Conservation (phyloP, 2,797 vertebrate genomes). For the Decapterus maruadsi region DNA sequence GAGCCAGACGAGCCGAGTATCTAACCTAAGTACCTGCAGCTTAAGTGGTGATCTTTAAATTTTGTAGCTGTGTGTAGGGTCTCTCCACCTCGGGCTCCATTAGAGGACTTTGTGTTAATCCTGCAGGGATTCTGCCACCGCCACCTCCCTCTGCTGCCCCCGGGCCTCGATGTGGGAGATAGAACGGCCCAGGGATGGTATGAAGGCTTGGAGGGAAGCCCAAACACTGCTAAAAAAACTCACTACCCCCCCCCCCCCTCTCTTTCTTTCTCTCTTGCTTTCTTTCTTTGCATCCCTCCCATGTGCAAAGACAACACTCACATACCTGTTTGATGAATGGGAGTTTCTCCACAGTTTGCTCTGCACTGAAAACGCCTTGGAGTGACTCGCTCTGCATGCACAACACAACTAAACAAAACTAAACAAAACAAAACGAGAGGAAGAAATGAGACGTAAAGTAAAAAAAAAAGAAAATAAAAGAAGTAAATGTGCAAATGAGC, state of each 20-base stretch:
- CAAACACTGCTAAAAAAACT: conserved; percentile 70
- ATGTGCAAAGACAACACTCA: conserved; percentile 79
- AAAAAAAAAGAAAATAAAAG: too few relatives aligned
- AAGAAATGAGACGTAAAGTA: too few relatives aligned
- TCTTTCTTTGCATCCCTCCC: conserved; percentile 48
- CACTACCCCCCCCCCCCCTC: neutral
- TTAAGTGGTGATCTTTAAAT: conserved; percentile 73
- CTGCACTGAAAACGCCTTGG: conserved; percentile 74
- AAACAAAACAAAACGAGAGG: too few relatives aligned
- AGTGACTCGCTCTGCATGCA: conserved; percentile 77
- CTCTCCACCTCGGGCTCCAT: conserved; percentile 73
- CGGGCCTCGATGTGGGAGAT: conserved; percentile 64
- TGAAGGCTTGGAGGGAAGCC: conserved; percentile 75
- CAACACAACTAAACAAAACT: neutral
- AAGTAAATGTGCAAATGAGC: too few relatives aligned
- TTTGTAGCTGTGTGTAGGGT: conserved; percentile 53
- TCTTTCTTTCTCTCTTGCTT: conserved; percentile 4
- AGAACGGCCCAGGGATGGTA: conserved; percentile 58
- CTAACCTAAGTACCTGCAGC: conserved; percentile 65
- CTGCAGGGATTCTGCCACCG: conserved; percentile 57
- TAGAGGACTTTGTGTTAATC: conserved; percentile 81
- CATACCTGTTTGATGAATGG: conserved; percentile 82
- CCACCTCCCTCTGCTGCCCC: conserved; percentile 35
- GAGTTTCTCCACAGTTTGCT: conserved; percentile 77
- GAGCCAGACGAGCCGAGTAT: conserved; percentile 62